Evolutionary conservation across 2,888 invertebrate genomes (phyloP), one percentile per base, ranked within the genome.

Genomic region (Agriopis marginaria): DNA sequence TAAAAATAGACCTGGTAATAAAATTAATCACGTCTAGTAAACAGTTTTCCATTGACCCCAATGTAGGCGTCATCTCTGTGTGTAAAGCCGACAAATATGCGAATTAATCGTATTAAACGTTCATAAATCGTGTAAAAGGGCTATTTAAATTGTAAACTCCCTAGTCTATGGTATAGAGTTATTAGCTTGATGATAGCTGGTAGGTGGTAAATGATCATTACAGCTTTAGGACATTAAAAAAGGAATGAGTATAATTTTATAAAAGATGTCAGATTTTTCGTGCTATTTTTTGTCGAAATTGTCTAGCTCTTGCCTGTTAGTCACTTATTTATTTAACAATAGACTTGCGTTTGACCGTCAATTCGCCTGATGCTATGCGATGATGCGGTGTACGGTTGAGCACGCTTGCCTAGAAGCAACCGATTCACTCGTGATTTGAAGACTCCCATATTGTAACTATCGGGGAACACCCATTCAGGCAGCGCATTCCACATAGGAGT

Each of bases 21-120:
- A 64, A 49, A 64, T 64, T 3, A 64, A 54, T 69, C 63, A 68
- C 59, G 23, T 7, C 49, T 12, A 14, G 54, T 65, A 73, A 42
- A 42, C 42, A 4, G 9, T 42, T 69, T 66, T 77, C 77, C 74
- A 79, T 66, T 86, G 84, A 84, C 85, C 84, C 73, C 79, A 81
- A 82, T 86, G 80, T 79, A 80, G 61, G 39, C 12, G 40, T 59
- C 58, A 56, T 69, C 11, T 66, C 23, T 9, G 17, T 49, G 53
- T 75, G 76, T 77, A 70, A 71, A 75, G 62, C 71, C 72, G 65
- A 68, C 75, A 71, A 71, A 60, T 63, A 68, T 50, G 54, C 68
- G 42, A 64, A 47, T 65, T 70, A 63, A 70, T 70, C n/a, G 40
- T 8, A 14, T 65, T 69, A 70, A 66, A 63, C 42, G 49, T 54